Base-by-base conservation (phyloP, 2,888 invertebrate genomes). In the Cantharis rufa region DNA sequence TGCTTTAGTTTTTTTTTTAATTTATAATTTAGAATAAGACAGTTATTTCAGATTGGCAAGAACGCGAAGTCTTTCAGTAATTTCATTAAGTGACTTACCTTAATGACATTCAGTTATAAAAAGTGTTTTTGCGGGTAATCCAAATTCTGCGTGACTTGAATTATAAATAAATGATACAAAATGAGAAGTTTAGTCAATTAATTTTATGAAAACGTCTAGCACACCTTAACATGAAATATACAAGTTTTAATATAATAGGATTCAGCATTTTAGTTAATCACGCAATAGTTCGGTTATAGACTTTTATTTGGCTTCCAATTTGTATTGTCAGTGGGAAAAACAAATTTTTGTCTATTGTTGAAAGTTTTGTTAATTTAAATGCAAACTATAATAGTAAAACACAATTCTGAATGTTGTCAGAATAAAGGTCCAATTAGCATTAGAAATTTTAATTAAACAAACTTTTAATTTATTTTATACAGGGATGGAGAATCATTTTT, bases 151-250 rank as follows among this genome's bases (percentile, higher is more conserved):
- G 73, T 73, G 73, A 69, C 62, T 61, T 28, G 73, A 68, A 63
- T 69, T 73, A 69, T 73, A 62, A 66, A 66, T 73, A 73, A 73
- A 73, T 73, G 73, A 69, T 73, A 73, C 73, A 73, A 73, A 69
- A 73, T 69, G 73, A 68, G 73, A 69, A 73, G 73, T 73, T 73
- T 62, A 62, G 69, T 69, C 73, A 69, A 69, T 73, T 73, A 73
- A 73, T 73, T 73, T 73, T 68, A 28, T 62, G 73, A 69, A 69
- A 73, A 73, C 73, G 69, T 73, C 73, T 69, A 73, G 69, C 73
- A 69, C 73, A 73, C 73, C 73, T 73, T 48, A 73, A 69, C 73
- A 73, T 73, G 73, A 73, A 73, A 73, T 73, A 69, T 69, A 73
- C 62, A 69, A 73, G 73, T 73, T 73, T 48, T 48, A 48, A 73